Conservation (phyloP, 2,888 invertebrate genomes). For the Drepana falcataria region DNA sequence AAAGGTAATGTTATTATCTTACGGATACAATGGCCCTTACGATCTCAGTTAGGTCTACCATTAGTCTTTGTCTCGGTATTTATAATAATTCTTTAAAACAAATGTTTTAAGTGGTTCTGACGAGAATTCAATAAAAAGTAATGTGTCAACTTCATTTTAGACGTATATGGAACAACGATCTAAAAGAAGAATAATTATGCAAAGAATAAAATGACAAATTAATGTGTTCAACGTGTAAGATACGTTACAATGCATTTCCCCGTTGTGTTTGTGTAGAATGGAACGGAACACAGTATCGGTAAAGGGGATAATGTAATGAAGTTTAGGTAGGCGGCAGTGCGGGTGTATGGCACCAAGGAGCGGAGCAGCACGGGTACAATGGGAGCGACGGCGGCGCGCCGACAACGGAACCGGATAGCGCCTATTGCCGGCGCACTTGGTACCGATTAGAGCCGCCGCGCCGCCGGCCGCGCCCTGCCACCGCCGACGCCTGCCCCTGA, state of each 20-base stretch:
- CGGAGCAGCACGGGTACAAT: constrained; percentile 43
- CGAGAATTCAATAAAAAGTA: too few relatives aligned
- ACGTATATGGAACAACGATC: too few relatives aligned
- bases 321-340: constrained; percentile 38
- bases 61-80: too few relatives aligned
- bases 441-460: constrained; percentile 58
- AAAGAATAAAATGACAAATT: neutral
- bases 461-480: constrained; percentile 22
- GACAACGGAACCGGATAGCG: constrained; percentile 76
- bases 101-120: too few relatives aligned
- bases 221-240: neutral
- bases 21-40: too few relatives aligned
- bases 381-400: constrained; percentile 50
- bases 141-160: too few relatives aligned
- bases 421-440: constrained; percentile 70
- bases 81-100: too few relatives aligned
- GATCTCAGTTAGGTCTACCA: too few relatives aligned
- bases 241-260: neutral
- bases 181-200: neutral
- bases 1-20: too few relatives aligned
- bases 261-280: constrained; percentile 16
- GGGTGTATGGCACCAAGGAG: neutral
- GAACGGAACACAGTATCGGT: constrained; percentile 41
- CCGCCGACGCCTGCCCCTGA: constrained; percentile 57
- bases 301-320: constrained; percentile 61